phyloP scores from a whole-genome alignment of 2,888 invertebrate species.

The Sericinus montela region DNA sequence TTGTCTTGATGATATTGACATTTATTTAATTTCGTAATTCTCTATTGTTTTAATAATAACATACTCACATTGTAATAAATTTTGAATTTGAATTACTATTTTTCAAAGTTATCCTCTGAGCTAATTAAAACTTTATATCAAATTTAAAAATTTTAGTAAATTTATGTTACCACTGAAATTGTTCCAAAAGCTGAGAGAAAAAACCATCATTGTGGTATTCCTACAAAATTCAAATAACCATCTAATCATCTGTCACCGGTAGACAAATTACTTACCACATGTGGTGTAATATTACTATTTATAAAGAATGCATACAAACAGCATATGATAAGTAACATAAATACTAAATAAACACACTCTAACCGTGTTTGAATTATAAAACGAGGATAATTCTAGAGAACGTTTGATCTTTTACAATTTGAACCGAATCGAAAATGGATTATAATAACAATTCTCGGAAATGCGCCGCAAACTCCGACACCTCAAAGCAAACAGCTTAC shows the following conservation, averaged over 20 bases:
- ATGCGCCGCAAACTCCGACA: background rate
- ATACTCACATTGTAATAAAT: too few relatives aligned
- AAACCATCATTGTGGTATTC: too few relatives aligned
- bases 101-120: too few relatives aligned
- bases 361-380: conserved; percentile 11
- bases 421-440: conserved; percentile 4
- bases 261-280: conserved; percentile 7
- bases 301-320: conserved; percentile 4
- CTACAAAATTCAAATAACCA: background rate
- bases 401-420: conserved; percentile 10
- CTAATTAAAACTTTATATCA: too few relatives aligned
- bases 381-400: conserved; percentile 3
- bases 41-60: too few relatives aligned
- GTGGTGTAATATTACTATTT: conserved; percentile 2
- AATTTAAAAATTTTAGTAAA: too few relatives aligned
- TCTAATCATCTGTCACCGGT: conserved; percentile 5
- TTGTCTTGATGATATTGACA: too few relatives aligned
- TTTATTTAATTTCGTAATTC: too few relatives aligned
- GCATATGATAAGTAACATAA: background rate
- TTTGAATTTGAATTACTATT: too few relatives aligned
- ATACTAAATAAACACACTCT: background rate
- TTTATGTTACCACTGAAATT: too few relatives aligned
- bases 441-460: conserved; percentile 3
- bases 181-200: too few relatives aligned
- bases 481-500: background rate